Base-by-base conservation (phyloP, 2,113 vertebrate genomes). In the Ictalurus furcatus region DNA sequence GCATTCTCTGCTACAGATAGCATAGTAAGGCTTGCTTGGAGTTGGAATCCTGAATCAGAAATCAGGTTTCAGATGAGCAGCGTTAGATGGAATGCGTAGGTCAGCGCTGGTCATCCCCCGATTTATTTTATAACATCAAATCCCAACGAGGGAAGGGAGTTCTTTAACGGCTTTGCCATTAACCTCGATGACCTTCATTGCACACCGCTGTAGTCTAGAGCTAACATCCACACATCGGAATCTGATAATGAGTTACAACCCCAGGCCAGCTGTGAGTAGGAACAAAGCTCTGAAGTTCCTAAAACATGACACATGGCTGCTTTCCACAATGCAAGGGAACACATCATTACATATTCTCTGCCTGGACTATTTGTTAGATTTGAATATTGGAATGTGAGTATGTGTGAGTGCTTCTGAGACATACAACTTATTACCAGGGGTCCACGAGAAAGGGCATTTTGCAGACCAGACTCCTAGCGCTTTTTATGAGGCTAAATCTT, bases 381-480 rank as follows among this genome's bases (percentile, higher is more conserved):
- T 88, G 79, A 85, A 87, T 59, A 17, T 25, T 28, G 71, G 76
- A 89, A 76, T 61, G 28, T 56, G 76, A 85, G 48, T 7, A 48
- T 48, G 48, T 48, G 48, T 48, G 8, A 48, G 48, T 48, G 19
- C 56, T 58, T 3, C 56, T 58, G 56, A 58, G 56, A 58, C 56
- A 16, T 4, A 65, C 28, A 2, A 1, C 65, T 67, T n/a, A n/a
- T n/a, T n/a, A n/a, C 63, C 63, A 67, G n/a, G 63, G 2, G 59
- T 61, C 8, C 63, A 65, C 3, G 63, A 65, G 28, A 28, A 65
- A 8, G 25, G 37, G 2, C 3, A 1, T 40, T 1, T 40, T 44
- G 11, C 16, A n/a, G 6, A 44, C 80, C 73, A 23, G 82, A 65
- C 30, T 3, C 30, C 67, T 14, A 14, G n/a, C 4, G 4, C 30